Base-by-base conservation (phyloP, 2,113 vertebrate species). In the Pelmatolapia mariae region DNA sequence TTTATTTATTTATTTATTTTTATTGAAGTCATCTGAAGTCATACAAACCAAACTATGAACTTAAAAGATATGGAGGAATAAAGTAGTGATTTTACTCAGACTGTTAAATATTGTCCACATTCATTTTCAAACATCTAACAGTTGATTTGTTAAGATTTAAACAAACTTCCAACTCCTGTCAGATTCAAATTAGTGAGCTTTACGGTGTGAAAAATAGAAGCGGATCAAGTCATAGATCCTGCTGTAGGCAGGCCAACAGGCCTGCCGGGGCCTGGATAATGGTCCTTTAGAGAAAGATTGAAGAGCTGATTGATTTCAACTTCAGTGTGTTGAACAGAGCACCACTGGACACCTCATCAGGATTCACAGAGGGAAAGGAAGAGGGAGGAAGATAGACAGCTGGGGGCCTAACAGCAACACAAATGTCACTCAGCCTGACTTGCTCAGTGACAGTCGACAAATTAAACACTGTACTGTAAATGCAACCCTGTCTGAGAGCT, bases 231-330 rank as follows among this genome's bases (percentile, higher is more conserved):
- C 86, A 84, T 63, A 85, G 89, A 91, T 90, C 81, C 71, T 81
- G 53, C 53, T 10, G 81, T 80, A 83, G 90, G 85, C 84, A 84
- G 91, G 76, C 82, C 53, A 87, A 91, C 61, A 85, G 81, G 88
- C 82, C 84, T 47, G 8, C n/a, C 22, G 8, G 82, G 80, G 68
- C 78, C 78, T 29, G 91, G 92, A 94, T 91, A 95, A 95, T 93
- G 91, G 87, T 88, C 89, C 89, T 92, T 92, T 94, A 95, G 92
- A 94, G 91, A 84, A 90, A 84, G 90, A 94, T 84, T 95, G 95
- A 96, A 90, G 89, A 93, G 79, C 89, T 94, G 94, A 96, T 96
- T 95, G 96, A 96, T 96, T 96, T 96, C 90, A 40, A 88, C 90
- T 93, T 95, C 92, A 95, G 90, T 29, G 52, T 87, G 91, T 88